phyloP scores from a whole-genome alignment of 2,888 invertebrate genomes.

The Nysson spinosus region DNA sequence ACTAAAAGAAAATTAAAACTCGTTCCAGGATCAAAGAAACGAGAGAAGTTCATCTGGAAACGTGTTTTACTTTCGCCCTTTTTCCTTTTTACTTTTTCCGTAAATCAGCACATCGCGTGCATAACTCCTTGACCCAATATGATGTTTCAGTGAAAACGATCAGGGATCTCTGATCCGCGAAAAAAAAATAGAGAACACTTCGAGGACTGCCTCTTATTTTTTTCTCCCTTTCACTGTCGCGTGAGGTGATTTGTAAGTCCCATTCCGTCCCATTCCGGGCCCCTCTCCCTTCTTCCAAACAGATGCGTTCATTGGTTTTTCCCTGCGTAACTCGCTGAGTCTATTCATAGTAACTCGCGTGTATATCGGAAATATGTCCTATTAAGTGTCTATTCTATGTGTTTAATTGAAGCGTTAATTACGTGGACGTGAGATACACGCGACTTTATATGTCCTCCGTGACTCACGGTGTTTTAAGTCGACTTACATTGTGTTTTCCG shows the following conservation, averaged over 20 bases:
- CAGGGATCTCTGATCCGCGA: too few species aligned
- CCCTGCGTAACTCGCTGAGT: too few species aligned
- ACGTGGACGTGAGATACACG: background rate
- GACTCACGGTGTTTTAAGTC: background rate
- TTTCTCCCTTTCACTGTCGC: slow-evolving; percentile 1
- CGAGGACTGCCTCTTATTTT: slow-evolving; percentile 2
- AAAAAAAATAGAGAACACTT: background rate
- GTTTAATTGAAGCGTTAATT: too few species aligned
- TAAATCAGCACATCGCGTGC: background rate
- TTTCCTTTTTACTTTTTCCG: background rate
- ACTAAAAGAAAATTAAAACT: too few species aligned
- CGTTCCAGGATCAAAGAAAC: too few species aligned
- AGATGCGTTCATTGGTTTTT: slow-evolving; percentile 17
- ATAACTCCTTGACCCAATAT: slow-evolving; percentile 18
- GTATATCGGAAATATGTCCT: too few species aligned
- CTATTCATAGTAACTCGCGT: too few species aligned
- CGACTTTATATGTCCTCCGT: background rate
- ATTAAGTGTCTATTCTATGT: too few species aligned
- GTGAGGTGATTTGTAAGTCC: slow-evolving; percentile 1
- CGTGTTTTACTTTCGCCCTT: background rate
- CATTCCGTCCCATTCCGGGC: background rate
- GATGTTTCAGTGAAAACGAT: background rate
- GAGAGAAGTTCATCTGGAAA: background rate
- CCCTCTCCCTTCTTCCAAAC: too few species aligned
- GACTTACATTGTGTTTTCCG: background rate